These are phyloP conservation scores for Recurvirostra avosetta DNA, from an alignment of 2,113 vertebrate species.

Conservation along the genomic window DNA sequence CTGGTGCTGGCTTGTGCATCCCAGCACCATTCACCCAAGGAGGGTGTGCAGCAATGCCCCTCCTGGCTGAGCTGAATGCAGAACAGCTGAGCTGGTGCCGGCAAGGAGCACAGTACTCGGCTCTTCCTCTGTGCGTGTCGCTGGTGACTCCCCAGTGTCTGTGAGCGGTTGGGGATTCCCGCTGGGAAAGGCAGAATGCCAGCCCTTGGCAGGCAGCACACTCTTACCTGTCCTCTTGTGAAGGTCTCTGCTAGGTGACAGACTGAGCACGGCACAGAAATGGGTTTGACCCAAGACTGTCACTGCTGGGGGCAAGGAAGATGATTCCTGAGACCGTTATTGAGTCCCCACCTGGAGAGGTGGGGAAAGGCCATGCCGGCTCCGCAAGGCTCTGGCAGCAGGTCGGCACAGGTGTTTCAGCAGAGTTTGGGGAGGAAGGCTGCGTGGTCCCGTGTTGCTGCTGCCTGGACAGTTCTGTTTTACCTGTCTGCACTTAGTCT, in stretches of 20 bases:
- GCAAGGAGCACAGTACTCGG: neutral
- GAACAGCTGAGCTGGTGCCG: neutral
- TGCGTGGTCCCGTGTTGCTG: neutral
- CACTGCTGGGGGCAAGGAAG: neutral
- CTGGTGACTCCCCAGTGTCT: neutral
- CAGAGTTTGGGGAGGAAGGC: neutral
- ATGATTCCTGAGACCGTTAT: neutral
- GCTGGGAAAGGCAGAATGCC: neutral
- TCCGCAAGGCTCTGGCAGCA: neutral
- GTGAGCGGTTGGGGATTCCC: neutral
- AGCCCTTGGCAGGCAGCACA: neutral
- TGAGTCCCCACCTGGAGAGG: accelerated
- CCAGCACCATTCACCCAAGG: neutral
- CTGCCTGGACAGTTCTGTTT: accelerated
- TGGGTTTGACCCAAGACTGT: neutral
- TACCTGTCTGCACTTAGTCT: neutral
- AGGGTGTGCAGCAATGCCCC: neutral
- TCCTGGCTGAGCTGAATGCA: neutral
- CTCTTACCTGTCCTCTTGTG: neutral
- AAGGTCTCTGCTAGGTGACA: neutral
- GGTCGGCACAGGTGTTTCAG: neutral
- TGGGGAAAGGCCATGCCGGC: neutral
- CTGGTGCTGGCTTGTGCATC: neutral
- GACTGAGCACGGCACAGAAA: neutral
- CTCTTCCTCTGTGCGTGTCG: neutral